These are phyloP conservation scores for Cryptomyrus ogoouensis DNA, from an alignment of 2,113 vertebrate genomes.

Conservation along the genomic window DNA sequence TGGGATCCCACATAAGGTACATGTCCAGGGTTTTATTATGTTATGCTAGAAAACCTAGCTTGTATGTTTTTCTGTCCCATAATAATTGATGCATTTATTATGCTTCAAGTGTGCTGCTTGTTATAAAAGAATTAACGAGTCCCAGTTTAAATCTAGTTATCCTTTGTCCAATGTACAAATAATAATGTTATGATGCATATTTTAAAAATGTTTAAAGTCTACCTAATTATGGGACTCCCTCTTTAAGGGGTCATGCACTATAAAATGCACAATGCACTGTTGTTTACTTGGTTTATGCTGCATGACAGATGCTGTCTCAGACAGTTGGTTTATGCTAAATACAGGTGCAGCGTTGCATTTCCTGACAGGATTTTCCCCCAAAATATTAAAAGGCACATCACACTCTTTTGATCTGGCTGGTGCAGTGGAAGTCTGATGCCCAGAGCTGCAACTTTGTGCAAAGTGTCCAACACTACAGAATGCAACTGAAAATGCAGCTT, in stretches of 20 bases:
- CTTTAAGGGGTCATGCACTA: neutral
- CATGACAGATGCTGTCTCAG: neutral
- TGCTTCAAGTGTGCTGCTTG: neutral
- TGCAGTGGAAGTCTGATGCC: conserved; percentile 13
- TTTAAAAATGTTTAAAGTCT: neutral
- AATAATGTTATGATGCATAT: neutral
- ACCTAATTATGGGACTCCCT: neutral
- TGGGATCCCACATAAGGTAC: neutral
- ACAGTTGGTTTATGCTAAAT: neutral
- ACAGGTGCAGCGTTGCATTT: conserved; percentile 2
- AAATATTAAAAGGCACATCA: conserved; percentile 18
- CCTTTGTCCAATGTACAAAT: neutral
- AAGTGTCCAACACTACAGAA: conserved; percentile 21
- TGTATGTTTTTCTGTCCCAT: neutral
- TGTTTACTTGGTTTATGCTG: neutral
- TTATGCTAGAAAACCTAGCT: neutral
- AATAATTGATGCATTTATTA: neutral
- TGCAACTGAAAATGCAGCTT: conserved; percentile 22
- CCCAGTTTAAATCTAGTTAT: neutral
- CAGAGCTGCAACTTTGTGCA: conserved; percentile 17
- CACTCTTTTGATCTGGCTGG: conserved; percentile 13
- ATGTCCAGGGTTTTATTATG: neutral
- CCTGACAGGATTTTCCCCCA: neutral
- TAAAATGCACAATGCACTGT: neutral
- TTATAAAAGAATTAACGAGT: neutral